A percentile compares a stretch with the other conserved stretches of the same genome.
Conservation (phyloP, 2,797 vertebrate genomes). For the Lutjanus argentimaculatus region DNA sequence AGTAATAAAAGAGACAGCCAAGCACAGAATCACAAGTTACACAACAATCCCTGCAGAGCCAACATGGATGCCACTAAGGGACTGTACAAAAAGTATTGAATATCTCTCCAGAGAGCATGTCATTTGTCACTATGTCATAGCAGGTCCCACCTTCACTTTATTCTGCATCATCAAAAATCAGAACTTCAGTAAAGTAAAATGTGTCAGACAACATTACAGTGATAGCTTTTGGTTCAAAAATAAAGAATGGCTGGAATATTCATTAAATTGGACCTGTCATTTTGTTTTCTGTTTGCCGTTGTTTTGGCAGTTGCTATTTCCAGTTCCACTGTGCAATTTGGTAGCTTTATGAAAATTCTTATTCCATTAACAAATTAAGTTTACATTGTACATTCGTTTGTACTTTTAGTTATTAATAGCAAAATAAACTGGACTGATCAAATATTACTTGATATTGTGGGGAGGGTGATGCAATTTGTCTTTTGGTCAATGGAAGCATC, state of each 20-base stretch:
- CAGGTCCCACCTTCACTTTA: background rate
- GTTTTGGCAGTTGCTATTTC: background rate
- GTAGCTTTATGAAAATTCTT: background rate
- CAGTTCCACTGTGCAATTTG: background rate
- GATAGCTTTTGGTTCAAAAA: background rate
- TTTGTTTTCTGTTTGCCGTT: background rate
- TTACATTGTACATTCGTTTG: background rate
- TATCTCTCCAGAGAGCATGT: background rate
- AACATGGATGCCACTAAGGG: constrained; percentile 8
- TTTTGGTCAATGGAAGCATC: background rate
- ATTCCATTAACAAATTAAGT: background rate
- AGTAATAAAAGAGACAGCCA: constrained; percentile 18
- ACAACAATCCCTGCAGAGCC: constrained; percentile 20
- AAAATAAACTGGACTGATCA: background rate
- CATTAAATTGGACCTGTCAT: background rate
- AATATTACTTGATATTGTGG: background rate
- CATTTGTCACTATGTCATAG: background rate
- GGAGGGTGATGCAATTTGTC: background rate
- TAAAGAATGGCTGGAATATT: background rate
- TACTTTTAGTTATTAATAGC: background rate
- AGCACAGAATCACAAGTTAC: constrained; percentile 15
- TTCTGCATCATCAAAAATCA: background rate
- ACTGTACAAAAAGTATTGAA: background rate
- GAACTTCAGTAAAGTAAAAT: background rate
- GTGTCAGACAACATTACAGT: background rate